Base-by-base conservation (phyloP, 2,888 invertebrate species). In the Vanessa cardui region DNA sequence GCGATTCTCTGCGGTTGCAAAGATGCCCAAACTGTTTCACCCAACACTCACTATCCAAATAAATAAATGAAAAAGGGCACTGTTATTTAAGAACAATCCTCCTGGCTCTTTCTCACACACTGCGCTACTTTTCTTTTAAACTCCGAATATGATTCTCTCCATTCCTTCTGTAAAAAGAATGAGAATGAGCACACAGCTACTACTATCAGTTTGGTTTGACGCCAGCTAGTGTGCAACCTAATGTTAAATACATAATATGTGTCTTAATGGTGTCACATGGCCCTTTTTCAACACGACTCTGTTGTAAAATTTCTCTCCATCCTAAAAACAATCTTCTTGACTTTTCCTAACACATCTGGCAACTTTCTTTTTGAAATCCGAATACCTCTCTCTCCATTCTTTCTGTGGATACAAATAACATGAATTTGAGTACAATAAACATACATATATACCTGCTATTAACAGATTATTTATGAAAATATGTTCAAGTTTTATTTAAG, bases 61-160 rank as follows among this genome's bases (percentile, higher is more conserved):
- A 88, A 84, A 88, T 85, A 83, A 88, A 86, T 85, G 85, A 89
- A 88, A 90, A 89, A 89, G 91, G 91, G 89, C 92, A 90, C 92
- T 94, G 90, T 91, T 92, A 90, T 93, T 95, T 97, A 97, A 95
- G 96, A 96, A 96, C 97, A 97, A 94, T 98, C 98, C 94, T 99
- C 99, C 95, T 99, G 99, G 95, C 99, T 99, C 94, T 97, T 98
- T 94, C 99, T 95, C 86, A 99, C 99, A 95, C 98, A 99, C 93
- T 97, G 96, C 83, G 98, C 98, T 87, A 99, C 99, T 95, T 98
- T 98, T 93, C 97, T 95, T 95, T 98, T 99, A 94, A 99, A 99
- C 94, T 98, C 98, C 91, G 96, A 94, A 94, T 97, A 98, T 90
- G 97, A 96, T 94, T 99, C 99, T 93, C 99, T 95, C 98, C 99